Evolutionary conservation across 2,888 invertebrate species (phyloP), one percentile per base, ranked within the genome.

Genomic region (Lasioglossum morio): DNA sequence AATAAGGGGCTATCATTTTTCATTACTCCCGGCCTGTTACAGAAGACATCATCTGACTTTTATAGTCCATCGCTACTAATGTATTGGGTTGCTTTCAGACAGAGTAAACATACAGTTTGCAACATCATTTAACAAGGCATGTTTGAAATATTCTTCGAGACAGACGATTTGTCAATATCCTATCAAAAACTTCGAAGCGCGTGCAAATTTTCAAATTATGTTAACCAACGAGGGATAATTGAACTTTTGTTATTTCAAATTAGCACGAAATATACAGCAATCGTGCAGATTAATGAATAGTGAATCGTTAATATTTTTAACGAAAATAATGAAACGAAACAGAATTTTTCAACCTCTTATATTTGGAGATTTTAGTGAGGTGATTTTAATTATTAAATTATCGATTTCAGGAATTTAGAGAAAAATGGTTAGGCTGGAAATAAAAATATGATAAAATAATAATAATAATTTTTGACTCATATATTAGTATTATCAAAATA

Each of bases 1-100:
- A 77, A 77, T 46, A 66, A 77, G 66, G 30, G 34, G 34, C 46
- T 37, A 77, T 34, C 66, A 53, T 43, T 77, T 43, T 77, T 77
- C 77, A 66, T 66, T 77, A 46, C 37, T 16, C 34, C 19, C 12
- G n/a, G 46, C 46, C 34, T 43, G 30, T 66, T 46, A 63, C 43
- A 66, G 53, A 63, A 77, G 16, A 66, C 46, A 46, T 14, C 40
- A n/a, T 27, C 23, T 16, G 66, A 63, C 46, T 66, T 77, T 76
- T 77, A 46, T 34, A 77, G 66, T 30, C 30, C 46, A 46, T n/a
- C 34, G 77, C 4, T 16, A 30, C 66, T 30, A 43, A 46, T 77
- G 30, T 66, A 77, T 66, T 46, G 46, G 30, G n/a, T 77, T 23
- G 14, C n/a, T 46, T n/a, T 16, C n/a, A 34, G 34, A 34, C 23